Conservation (phyloP, 1,140 invertebrate genomes). For the Amyelois transitella region DNA sequence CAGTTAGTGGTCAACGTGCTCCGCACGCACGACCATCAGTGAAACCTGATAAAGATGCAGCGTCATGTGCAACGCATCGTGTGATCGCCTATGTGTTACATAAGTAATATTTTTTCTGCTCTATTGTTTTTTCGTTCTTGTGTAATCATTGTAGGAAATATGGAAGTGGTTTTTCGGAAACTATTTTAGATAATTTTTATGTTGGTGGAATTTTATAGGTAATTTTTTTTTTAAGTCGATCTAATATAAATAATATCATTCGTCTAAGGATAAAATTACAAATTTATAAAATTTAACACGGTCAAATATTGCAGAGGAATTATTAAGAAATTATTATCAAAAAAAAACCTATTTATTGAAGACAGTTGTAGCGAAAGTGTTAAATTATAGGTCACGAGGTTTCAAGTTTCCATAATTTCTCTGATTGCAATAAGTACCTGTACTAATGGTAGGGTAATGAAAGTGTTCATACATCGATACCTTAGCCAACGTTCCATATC, state of each 20-base stretch:
- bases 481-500: neutral
- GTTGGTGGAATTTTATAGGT: too few species aligned
- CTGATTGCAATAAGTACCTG: neutral
- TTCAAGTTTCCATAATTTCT: neutral
- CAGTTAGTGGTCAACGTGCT: neutral
- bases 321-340: neutral
- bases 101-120: conserved; percentile 3
- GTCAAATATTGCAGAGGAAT: too few species aligned
- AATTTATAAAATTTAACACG: too few species aligned
- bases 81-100: conserved; percentile 3
- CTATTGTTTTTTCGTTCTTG: neutral
- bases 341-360: too few species aligned
- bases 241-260: too few species aligned
- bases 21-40: conserved; percentile 1
- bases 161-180: neutral
- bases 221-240: too few species aligned
- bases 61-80: neutral
- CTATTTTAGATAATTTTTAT: too few species aligned
- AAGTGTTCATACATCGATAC: neutral
- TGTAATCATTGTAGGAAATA: neutral
- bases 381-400: neutral
- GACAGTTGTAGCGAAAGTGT: too few species aligned
- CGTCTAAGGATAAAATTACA: too few species aligned
- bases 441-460: neutral
- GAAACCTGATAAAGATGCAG: conserved; percentile 15